Percentiles rank a stretch among this genome's conserved stretches.
phyloP scores from a whole-genome alignment of 2,113 vertebrate species.

The Syrrhaptes paradoxus region DNA sequence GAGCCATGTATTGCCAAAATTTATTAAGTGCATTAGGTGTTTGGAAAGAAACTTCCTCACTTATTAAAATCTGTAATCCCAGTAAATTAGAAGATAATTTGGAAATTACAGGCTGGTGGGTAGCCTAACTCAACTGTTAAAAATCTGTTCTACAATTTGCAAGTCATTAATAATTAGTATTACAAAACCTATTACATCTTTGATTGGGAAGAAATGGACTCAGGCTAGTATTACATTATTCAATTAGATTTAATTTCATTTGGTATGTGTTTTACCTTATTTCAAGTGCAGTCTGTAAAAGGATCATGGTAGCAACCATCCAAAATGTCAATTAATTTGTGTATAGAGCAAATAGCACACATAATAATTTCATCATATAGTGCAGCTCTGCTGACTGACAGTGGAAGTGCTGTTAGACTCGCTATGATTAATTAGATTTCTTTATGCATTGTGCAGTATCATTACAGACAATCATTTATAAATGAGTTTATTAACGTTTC shows the following conservation, averaged over 20 bases:
- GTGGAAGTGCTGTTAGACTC: conserved; percentile 38
- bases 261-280: conserved; percentile 48
- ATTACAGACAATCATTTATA: conserved; percentile 9
- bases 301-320: conserved; percentile 34
- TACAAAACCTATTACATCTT: conserved; percentile 36
- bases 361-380: conserved; percentile 44
- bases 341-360: conserved; percentile 52
- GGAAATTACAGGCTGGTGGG: neutral
- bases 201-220: conserved; percentile 39
- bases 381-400: conserved; percentile 55
- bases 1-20: neutral
- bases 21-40: neutral
- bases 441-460: neutral
- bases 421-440: conserved; percentile 53
- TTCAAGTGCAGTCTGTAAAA: conserved; percentile 50
- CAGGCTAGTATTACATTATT: conserved; percentile 46
- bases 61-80: conserved; percentile 14
- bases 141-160: conserved; percentile 29
- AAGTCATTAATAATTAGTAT: conserved; percentile 55
- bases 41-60: neutral
- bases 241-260: conserved; percentile 41
- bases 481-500: conserved; percentile 18
- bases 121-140: conserved; percentile 40
- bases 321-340: conserved; percentile 69
- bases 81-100: conserved; percentile 43